Percentiles rank a stretch among this genome's conserved stretches.
phyloP scores from a whole-genome alignment of 1,140 invertebrate species.

The Caerostris extrusa region DNA sequence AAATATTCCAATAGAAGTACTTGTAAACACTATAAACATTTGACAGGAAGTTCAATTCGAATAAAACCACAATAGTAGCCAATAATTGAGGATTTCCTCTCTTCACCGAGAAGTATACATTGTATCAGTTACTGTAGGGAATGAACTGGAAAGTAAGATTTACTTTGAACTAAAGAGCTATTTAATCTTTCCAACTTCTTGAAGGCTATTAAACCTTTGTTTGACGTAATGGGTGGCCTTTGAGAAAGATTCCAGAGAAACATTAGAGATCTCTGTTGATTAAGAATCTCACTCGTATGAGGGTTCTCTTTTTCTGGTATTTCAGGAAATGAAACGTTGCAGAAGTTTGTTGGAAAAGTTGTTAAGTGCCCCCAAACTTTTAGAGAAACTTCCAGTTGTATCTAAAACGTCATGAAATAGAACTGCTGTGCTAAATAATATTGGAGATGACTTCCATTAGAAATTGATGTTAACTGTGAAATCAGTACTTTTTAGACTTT shows the following conservation, averaged over 20 bases:
- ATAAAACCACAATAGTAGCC: too few species aligned
- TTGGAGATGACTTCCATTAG: too few species aligned
- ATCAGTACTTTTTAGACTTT: too few species aligned
- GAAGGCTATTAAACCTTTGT: slow-evolving; percentile 5
- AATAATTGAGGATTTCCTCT: too few species aligned
- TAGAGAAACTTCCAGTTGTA: too few species aligned
- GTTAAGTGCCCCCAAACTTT: not conserved
- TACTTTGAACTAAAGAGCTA: slow-evolving; percentile 19
- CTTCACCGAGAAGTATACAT: too few species aligned
- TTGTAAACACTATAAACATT: too few species aligned
- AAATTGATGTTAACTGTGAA: too few species aligned
- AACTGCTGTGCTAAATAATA: too few species aligned
- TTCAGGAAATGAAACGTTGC: not conserved
- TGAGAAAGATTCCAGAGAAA: not conserved
- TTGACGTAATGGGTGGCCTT: not conserved
- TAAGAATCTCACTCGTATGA: not conserved
- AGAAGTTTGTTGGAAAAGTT: not conserved
- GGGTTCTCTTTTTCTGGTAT: not conserved
- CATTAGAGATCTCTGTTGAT: slow-evolving; percentile 33
- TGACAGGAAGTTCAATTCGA: too few species aligned
- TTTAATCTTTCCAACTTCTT: slow-evolving; percentile 31
- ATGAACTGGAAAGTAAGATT: slow-evolving; percentile 17
- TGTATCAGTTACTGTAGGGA: not conserved
- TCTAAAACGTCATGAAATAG: too few species aligned
- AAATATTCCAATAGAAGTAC: too few species aligned